Conservation (phyloP, 2,797 vertebrate genomes). For the Eupleurogrammus muticus region DNA sequence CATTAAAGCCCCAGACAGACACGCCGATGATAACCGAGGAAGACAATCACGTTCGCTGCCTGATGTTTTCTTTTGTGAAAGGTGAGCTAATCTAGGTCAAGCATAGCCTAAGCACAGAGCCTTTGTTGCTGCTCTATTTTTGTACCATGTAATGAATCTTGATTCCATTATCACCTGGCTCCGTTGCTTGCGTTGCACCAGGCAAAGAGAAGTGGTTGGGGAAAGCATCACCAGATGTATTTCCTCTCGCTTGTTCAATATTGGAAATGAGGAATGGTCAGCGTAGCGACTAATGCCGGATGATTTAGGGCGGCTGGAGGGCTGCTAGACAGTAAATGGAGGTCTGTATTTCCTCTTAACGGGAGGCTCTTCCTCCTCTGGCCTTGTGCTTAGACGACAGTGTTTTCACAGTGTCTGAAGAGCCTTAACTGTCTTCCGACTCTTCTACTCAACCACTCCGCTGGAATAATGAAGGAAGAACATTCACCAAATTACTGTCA, state of each 20-base stretch:
- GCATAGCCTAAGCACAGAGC: constrained; percentile 36
- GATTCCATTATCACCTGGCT: constrained; percentile 37
- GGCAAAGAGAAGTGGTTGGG: constrained; percentile 14
- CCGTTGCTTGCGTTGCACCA: constrained; percentile 17
- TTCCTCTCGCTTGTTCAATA: constrained; percentile 34
- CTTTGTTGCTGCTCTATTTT: constrained; percentile 59
- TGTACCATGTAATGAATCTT: constrained; percentile 46
- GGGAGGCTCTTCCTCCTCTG: constrained; percentile 35
- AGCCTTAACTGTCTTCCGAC: constrained; percentile 39
- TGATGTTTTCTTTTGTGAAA: constrained; percentile 50
- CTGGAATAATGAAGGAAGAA: constrained; percentile 53
- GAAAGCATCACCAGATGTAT: constrained; percentile 12
- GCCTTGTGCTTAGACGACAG: constrained; percentile 36
- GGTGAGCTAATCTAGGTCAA: constrained; percentile 67
- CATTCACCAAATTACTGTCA: constrained; percentile 60
- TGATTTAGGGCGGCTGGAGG: constrained; percentile 46
- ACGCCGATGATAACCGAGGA: constrained; percentile 8
- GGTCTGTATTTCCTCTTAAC: constrained; percentile 48
- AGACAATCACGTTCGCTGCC: constrained; percentile 4
- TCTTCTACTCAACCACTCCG: constrained; percentile 19
- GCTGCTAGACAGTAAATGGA: constrained; percentile 51
- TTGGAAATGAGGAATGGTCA: constrained; percentile 31
- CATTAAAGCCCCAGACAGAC: constrained; percentile 14
- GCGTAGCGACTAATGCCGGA: constrained; percentile 22
- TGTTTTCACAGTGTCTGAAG: constrained; percentile 35